Evolutionary conservation across 2,888 invertebrate genomes (phyloP).

Genomic region (Torymus auratus): DNA sequence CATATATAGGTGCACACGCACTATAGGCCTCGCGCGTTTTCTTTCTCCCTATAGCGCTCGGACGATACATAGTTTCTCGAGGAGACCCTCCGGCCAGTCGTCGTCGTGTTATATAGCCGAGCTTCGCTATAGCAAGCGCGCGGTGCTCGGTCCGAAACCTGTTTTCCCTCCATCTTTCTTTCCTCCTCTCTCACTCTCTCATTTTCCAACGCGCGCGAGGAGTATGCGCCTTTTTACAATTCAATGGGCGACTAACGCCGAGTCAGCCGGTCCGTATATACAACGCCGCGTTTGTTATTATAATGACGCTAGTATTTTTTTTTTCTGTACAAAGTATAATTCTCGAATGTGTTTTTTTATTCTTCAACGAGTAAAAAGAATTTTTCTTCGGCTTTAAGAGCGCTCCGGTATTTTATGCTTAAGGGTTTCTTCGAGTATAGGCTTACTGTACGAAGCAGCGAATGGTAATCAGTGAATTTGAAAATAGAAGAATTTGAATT

Average conservation of each 20-base stretch:
- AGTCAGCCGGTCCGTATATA: neutral
- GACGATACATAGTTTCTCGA: too few species aligned
- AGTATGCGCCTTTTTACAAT: neutral
- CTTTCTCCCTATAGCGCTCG: neutral
- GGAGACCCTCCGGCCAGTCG: slow-evolving; percentile 41
- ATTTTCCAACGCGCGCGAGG: slow-evolving; percentile 13
- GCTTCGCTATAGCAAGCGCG: neutral
- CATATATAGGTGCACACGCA: neutral
- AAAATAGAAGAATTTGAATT: too few species aligned
- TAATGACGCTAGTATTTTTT: too few species aligned
- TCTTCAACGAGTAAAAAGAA: too few species aligned
- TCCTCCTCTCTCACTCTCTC: slow-evolving; percentile 1
- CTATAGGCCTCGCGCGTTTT: neutral
- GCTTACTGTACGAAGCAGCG: too few species aligned
- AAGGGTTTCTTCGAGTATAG: too few species aligned
- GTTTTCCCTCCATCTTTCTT: neutral
- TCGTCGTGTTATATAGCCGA: neutral
- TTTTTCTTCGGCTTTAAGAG: too few species aligned
- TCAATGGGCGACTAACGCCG: neutral
- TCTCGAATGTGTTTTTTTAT: too few species aligned
- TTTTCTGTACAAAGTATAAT: too few species aligned
- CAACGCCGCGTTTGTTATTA: too few species aligned
- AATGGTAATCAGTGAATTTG: too few species aligned
- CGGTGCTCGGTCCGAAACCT: neutral
- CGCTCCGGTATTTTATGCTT: too few species aligned